phyloP scores from a whole-genome alignment of 2,888 invertebrate genomes.

The Drosophila siamana region DNA sequence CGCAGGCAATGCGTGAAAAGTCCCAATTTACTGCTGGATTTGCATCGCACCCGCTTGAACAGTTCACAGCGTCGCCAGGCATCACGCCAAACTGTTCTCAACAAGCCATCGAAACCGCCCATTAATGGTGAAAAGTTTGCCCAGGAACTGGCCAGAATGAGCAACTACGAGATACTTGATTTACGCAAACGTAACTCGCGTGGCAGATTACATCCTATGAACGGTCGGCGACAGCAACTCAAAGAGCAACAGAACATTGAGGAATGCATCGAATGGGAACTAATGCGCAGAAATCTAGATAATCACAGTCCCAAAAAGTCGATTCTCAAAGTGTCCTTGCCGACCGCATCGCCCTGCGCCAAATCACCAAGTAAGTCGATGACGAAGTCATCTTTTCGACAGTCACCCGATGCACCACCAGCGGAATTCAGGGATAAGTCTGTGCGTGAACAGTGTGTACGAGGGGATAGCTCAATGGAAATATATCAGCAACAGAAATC shows the following conservation, averaged over 20 bases:
- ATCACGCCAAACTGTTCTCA: slow-evolving; percentile 46
- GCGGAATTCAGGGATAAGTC: slow-evolving; percentile 18
- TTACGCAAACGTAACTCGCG: slow-evolving; percentile 78
- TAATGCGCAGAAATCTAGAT: slow-evolving; percentile 57
- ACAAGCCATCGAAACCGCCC: slow-evolving; percentile 69
- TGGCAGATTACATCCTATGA: slow-evolving; percentile 47
- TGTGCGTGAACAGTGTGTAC: neutral
- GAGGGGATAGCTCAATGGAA: neutral
- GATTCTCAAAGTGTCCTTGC: neutral
- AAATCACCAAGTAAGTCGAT: neutral
- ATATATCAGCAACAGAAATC: neutral
- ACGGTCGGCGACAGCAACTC: slow-evolving; percentile 41
- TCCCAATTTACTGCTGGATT: slow-evolving; percentile 47
- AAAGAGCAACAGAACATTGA: slow-evolving; percentile 61
- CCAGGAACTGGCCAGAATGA: slow-evolving; percentile 74
- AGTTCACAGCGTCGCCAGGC: neutral
- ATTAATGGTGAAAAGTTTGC: slow-evolving; percentile 82
- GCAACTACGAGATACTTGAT: slow-evolving; percentile 80
- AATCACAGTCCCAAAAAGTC: neutral
- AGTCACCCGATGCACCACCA: slow-evolving; percentile 34
- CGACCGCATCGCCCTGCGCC: neutral
- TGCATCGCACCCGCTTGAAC: slow-evolving; percentile 34
- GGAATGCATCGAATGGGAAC: slow-evolving; percentile 62
- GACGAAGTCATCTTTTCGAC: neutral
- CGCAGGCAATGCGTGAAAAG: slow-evolving; percentile 5